Conservation (phyloP, 2,797 vertebrate genomes). For the Danio choprae region DNA sequence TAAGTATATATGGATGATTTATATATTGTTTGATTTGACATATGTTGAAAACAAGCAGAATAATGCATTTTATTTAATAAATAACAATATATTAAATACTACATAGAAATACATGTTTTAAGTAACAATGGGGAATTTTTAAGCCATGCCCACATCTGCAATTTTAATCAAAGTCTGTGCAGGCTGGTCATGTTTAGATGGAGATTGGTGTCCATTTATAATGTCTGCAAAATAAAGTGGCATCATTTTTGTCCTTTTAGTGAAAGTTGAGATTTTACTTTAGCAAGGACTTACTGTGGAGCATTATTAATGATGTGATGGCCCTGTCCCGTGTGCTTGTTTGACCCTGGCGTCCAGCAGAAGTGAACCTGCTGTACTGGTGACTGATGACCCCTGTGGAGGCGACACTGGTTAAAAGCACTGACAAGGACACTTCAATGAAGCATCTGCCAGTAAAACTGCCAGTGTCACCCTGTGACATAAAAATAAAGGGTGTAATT, state of each 20-base stretch:
- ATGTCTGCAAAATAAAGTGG: not conserved
- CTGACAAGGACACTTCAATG: constrained; percentile 12
- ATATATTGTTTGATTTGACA: too few species aligned
- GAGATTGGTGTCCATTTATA: not conserved
- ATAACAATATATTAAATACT: too few species aligned
- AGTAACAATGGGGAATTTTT: not conserved
- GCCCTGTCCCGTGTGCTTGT: not conserved
- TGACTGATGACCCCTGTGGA: not conserved
- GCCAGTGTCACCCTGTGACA: constrained; percentile 13
- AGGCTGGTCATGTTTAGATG: not conserved
- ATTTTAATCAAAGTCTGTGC: not conserved
- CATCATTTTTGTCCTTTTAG: constrained; percentile 9
- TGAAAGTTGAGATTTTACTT: constrained; percentile 17
- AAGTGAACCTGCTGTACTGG: constrained; percentile 1
- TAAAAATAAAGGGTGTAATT: not conserved
- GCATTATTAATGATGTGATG: constrained; percentile 43
- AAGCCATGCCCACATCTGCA: not conserved
- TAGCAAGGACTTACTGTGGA: constrained; percentile 20
- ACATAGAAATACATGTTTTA: not conserved
- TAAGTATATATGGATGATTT: too few species aligned
- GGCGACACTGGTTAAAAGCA: not conserved
- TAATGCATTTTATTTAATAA: too few species aligned
- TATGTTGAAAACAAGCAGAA: too few species aligned
- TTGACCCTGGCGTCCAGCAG: constrained; percentile 1
- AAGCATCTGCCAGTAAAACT: not conserved